Conservation (phyloP, 2,113 vertebrate species). For the Lophura nycthemera region DNA sequence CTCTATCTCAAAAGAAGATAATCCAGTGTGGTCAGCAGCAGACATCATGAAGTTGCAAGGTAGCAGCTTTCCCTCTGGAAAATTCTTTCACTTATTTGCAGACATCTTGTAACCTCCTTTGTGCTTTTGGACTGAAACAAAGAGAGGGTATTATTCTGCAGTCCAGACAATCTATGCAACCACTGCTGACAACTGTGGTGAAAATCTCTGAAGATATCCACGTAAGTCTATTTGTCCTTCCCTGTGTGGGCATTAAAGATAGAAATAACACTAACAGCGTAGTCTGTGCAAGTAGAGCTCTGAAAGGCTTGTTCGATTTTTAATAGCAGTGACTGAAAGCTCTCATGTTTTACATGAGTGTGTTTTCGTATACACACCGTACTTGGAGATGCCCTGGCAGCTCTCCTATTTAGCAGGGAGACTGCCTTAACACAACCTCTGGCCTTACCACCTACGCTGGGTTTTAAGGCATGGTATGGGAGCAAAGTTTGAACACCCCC, state of each 20-base stretch:
- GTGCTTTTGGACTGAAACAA: neutral
- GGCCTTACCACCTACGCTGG: neutral
- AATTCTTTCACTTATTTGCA: neutral
- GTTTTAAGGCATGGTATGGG: neutral
- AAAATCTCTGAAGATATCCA: neutral
- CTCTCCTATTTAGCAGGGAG: neutral
- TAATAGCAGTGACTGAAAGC: neutral
- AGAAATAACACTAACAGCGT: neutral
- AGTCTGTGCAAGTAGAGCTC: neutral
- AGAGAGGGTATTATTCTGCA: neutral
- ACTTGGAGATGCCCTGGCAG: neutral
- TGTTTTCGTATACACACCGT: neutral
- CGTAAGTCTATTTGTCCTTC: neutral
- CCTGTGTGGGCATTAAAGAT: neutral
- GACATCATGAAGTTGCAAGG: neutral
- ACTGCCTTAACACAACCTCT: neutral
- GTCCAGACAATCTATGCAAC: neutral
- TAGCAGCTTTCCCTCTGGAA: neutral
- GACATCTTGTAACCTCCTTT: neutral
- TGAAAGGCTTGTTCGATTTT: neutral
- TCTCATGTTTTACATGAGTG: neutral
- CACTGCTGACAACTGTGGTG: neutral
- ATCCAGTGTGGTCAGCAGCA: neutral
- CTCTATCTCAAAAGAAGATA: neutral
- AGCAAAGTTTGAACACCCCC: slow-evolving; percentile 26